Percentiles rank a stretch among this genome's conserved stretches.
Evolutionary conservation across 2,888 invertebrate species (phyloP).

Genomic region (Myopa testacea): DNA sequence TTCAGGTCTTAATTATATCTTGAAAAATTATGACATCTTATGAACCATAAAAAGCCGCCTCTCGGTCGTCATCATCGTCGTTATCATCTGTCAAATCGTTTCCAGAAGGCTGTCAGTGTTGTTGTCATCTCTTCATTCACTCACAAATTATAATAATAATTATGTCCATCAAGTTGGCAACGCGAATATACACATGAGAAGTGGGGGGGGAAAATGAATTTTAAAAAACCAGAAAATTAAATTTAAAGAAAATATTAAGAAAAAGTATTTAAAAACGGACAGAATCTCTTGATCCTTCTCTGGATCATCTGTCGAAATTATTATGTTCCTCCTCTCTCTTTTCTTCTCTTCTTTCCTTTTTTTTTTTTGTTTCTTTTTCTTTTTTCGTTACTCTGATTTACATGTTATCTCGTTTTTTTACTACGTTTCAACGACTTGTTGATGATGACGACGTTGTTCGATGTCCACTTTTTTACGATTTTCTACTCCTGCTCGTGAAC

Average conservation of each 20-base stretch:
- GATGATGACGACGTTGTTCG: background rate
- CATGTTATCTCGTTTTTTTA: background rate
- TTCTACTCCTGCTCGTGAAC: constrained; percentile 17
- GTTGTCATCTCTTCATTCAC: too few species aligned
- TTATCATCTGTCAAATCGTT: too few species aligned
- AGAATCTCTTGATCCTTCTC: too few species aligned
- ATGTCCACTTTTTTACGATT: background rate
- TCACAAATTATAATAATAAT: too few species aligned
- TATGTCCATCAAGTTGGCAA: too few species aligned
- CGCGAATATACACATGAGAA: too few species aligned
- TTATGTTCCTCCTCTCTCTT: background rate
- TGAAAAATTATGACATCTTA: background rate
- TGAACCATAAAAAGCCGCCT: background rate
- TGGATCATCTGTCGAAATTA: too few species aligned
- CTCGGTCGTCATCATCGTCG: background rate
- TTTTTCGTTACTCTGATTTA: background rate
- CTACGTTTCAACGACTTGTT: background rate
- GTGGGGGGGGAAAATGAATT: too few species aligned
- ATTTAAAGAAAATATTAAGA: too few species aligned
- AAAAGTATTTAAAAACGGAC: too few species aligned
- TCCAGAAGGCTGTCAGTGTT: too few species aligned
- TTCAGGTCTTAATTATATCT: background rate
- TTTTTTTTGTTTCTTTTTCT: background rate
- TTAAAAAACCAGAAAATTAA: too few species aligned
- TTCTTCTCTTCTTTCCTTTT: background rate